These are phyloP conservation scores for Andrena praecox DNA, from an alignment of 2,888 invertebrate genomes.

Conservation along the genomic window DNA sequence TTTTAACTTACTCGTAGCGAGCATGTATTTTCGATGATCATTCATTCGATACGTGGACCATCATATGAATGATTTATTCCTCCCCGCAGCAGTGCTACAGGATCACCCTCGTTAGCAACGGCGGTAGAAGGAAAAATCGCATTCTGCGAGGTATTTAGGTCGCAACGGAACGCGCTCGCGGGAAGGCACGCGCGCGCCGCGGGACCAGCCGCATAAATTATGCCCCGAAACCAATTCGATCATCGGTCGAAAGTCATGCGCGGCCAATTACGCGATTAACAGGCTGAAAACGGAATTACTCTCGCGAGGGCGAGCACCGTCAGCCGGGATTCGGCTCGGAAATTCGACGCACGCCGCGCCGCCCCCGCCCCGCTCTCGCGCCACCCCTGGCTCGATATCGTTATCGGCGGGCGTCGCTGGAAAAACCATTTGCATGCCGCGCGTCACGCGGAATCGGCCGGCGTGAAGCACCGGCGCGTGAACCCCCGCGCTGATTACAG, in stretches of 20 bases:
- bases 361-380: neutral
- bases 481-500: slow-evolving; percentile 35
- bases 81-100: too few relatives aligned
- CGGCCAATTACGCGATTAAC: slow-evolving; percentile 68
- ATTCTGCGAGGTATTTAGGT: neutral
- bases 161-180: neutral
- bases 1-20: too few relatives aligned
- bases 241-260: slow-evolving; percentile 62
- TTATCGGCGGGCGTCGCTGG: slow-evolving; percentile 34
- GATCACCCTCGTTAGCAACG: too few relatives aligned
- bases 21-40: too few relatives aligned
- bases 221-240: slow-evolving; percentile 57
- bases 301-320: slow-evolving; percentile 60
- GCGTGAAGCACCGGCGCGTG: neutral
- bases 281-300: slow-evolving; percentile 70
- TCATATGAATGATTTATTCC: too few relatives aligned
- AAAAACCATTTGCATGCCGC: slow-evolving; percentile 51
- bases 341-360: slow-evolving; percentile 44
- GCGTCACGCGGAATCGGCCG: slow-evolving; percentile 1
- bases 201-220: slow-evolving; percentile 46
- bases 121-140: neutral
- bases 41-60: too few relatives aligned
- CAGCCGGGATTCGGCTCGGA: slow-evolving; percentile 53
- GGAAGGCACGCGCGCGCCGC: slow-evolving; percentile 20
- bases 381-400: slow-evolving; percentile 40